Base-by-base conservation (phyloP, 2,888 invertebrate species). In the Creontiades dilutus region DNA sequence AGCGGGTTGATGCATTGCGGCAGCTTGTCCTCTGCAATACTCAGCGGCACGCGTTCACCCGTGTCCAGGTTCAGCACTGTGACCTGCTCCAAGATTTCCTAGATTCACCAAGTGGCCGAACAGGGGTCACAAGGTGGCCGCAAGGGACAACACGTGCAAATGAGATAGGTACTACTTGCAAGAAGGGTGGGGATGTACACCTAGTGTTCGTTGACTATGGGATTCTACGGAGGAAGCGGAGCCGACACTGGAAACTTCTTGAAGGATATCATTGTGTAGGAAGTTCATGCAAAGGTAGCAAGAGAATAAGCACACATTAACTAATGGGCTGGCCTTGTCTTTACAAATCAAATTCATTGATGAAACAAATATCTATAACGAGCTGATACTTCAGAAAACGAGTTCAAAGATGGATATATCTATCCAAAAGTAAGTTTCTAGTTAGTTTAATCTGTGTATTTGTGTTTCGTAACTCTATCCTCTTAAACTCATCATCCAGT, bases 1-100 rank as follows among this genome's bases (percentile, higher is more conserved):
- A 99, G 94, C 4, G 99, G 99, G 94, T 99, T 99, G 93, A 98
- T 96, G 93, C 98, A 97, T 93, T 96, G 96, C 0, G 98, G 98
- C 91, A 98, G 94, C 94, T 98, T 98, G 93, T 98, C 98, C 93
- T 99, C 99, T 0, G 99, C 98, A 92, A 97, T 96, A 93, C 98
- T 98, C 90, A 99, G 94, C n/a, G 99, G 98, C 92, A 99, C 96
- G 92, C 97, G 95, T 94, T 99, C 99, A 2, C 99, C 98, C 92
- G 95, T 95, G 92, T 95, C 95, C 91, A 95, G 93, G 92, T 95
- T 95, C 90, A 94, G 92, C 37, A 95, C 94, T 91, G 94, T 94
- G 47, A 98, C 97, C 94, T 98, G 97, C 93, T 98, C 97, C 91
- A 99, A 94, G 92, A 99, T 99, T 95, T 99, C 98, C 95, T 95